Base-by-base conservation (phyloP, 2,888 invertebrate genomes). In the Eremobia ochroleuca region DNA sequence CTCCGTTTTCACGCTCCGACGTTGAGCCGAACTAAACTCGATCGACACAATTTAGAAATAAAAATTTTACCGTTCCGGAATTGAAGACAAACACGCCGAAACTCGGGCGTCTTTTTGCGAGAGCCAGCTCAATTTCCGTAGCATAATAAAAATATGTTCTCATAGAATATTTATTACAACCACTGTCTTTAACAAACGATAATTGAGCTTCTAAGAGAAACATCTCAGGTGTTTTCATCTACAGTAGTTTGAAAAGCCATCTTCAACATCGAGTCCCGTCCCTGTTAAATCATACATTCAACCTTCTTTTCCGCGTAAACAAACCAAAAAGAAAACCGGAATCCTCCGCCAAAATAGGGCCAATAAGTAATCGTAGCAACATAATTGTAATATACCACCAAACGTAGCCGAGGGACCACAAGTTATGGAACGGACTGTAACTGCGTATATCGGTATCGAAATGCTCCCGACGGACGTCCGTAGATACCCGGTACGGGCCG, bases 1-100 rank as follows among this genome's bases (percentile, higher is more conserved):
- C 83, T 90, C 90, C 90, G 90, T 90, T 94, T 94, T 93, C 93
- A 93, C 91, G 93, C 91, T 92, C 87, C 87, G 86, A 87, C 83
- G 90, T 91, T 89, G 89, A 88, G 74, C 72, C 77, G 43, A 81
- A 87, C 86, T 88, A 87, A 91, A 91, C 89, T 88, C 91, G 89
- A 91, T 92, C 89, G 89, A 86, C 86, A 89, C 88, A 91, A 91
- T 92, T 92, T 90, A 86, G 88, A 90, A 88, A 90, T 90, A 90
- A 92, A 92, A 92, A 87, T 85, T 82, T 87, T 85, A 88, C 87
- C 86, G 78, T 81, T 81, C 82, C 76, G 81, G 89, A 91, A 91
- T 90, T 90, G 85, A 91, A 91, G 85, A 89, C 79, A 91, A 93
- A 91, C 90, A 92, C 82, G 79, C 70, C 73, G 73, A 81, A 86